These are phyloP conservation scores for Morphnarchus princeps DNA, from an alignment of 2,113 vertebrate genomes.

Conservation along the genomic window DNA sequence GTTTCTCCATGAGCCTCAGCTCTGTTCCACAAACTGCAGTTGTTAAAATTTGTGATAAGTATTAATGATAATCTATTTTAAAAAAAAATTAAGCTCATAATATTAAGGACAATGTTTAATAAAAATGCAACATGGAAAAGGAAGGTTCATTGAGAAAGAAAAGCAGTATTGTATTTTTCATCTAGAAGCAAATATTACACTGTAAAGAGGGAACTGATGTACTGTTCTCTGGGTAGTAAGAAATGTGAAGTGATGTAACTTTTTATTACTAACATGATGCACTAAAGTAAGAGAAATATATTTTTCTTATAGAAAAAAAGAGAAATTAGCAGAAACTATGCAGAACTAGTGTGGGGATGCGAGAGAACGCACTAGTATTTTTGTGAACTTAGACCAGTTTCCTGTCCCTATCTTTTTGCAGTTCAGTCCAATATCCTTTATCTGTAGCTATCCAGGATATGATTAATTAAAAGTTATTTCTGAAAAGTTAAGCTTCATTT, in stretches of 20 bases:
- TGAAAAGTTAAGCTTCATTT: background rate
- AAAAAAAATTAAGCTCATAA: background rate
- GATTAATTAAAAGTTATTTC: background rate
- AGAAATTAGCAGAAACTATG: background rate
- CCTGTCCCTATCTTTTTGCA: background rate
- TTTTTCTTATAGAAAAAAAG: background rate
- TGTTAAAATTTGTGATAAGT: background rate
- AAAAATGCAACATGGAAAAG: background rate
- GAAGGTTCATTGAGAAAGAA: background rate
- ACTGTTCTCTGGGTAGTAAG: background rate
- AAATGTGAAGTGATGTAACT: background rate
- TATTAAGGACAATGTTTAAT: background rate
- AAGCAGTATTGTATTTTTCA: background rate
- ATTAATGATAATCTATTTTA: background rate
- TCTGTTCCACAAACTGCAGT: background rate
- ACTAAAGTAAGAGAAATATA: background rate
- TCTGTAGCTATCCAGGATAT: background rate
- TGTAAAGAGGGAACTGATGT: background rate
- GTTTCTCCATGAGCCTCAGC: background rate
- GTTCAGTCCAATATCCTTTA: background rate
- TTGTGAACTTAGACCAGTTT: background rate
- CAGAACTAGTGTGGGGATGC: background rate
- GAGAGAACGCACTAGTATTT: background rate
- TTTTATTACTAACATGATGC: background rate
- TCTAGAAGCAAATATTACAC: background rate